phyloP scores from a whole-genome alignment of 2,113 vertebrate species.

The Leptocoma aspasia region DNA sequence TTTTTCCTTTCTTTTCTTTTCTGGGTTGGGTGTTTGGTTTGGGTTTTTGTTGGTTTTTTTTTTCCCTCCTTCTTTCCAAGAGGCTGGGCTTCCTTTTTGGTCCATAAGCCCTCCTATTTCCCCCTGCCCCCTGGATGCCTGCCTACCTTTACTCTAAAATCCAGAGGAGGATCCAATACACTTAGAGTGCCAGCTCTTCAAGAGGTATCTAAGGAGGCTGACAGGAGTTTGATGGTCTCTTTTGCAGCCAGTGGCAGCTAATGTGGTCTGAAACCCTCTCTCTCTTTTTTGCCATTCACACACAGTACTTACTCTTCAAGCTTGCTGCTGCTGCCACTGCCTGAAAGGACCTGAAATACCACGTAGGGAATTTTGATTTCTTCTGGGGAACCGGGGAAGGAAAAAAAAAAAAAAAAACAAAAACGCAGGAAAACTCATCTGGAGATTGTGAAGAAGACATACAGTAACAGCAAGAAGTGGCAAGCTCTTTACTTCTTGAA shows the following conservation, averaged over 20 bases:
- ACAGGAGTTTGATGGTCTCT: constrained; percentile 73
- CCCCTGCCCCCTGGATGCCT: constrained; percentile 73
- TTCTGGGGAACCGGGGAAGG: constrained; percentile 3
- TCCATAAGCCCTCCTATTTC: constrained; percentile 53
- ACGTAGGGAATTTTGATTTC: constrained; percentile 66
- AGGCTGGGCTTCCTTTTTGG: constrained; percentile 58
- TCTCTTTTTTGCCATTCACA: constrained; percentile 60
- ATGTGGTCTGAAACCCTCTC: constrained; percentile 69
- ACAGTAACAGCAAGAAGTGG: constrained; percentile 41
- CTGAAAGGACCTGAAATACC: constrained; percentile 72
- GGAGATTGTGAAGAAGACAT: constrained; percentile 64
- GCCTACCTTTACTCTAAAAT: constrained; percentile 76
- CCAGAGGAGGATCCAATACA: constrained; percentile 74
- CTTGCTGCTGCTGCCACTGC: constrained; percentile 71
- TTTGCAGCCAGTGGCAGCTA: constrained; percentile 68
- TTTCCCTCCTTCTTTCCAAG: not conserved
- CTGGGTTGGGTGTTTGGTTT: not conserved
- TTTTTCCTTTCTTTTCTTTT: constrained; percentile 19
- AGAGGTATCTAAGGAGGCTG: constrained; percentile 73
- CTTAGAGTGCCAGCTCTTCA: constrained; percentile 69
- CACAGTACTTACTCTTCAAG: constrained; percentile 64
- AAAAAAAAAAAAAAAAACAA: not conserved
- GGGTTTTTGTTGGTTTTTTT: not conserved
- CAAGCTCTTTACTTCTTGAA: constrained; percentile 46
- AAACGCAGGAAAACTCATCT: constrained; percentile 56